Base-by-base conservation (phyloP, 2,797 vertebrate species). In the Dallia pectoralis region DNA sequence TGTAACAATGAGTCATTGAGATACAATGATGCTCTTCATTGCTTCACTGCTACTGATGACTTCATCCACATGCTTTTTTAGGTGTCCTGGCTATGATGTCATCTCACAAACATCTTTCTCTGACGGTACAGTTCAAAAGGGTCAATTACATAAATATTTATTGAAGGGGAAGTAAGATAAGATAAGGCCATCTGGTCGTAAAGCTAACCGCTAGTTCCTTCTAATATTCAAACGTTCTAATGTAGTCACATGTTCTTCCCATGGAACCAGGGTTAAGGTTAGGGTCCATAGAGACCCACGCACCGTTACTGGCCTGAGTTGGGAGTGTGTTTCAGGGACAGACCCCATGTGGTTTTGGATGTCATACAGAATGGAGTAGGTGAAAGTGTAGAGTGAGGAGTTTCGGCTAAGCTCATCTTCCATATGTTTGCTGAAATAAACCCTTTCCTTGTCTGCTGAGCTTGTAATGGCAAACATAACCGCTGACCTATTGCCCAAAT, bases 21-120 rank as follows among this genome's bases (percentile, higher is more conserved):
- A 63, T 32, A 63, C 14, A 63, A 29, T 63, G 76, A 67, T 74
- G 72, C 77, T 49, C 73, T 53, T 56, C n/a, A 56, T 70, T 32
- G 70, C 73, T 53, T 56, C n/a, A 56, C 71, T 32, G 70, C 73
- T 73, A 67, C 77, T 76, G 59, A 0, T 22, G 85, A 79, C 78
- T 83, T 29, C 7, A 49, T 5, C 44, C 44, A 16, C 40, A 22
- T 40, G 19, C 14, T 40, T 27, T 48, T 68, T 68, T 73, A 74
- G 77, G 82, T 79, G 75, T 78, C 78, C 85, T 81, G 72, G 72
- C 56, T 79, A 72, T 71, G 81, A 77, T 69, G 56, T 81, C 81
- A 84, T 87, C 84, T 83, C 81, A 78, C 82, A 87, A 25, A 25
- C 62, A 56, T 49, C 85, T 84, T 79, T 71, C 67, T 85, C 82